Evolutionary conservation across 2,797 vertebrate species (phyloP).

Genomic region (Rhinoraja longicauda): DNA sequence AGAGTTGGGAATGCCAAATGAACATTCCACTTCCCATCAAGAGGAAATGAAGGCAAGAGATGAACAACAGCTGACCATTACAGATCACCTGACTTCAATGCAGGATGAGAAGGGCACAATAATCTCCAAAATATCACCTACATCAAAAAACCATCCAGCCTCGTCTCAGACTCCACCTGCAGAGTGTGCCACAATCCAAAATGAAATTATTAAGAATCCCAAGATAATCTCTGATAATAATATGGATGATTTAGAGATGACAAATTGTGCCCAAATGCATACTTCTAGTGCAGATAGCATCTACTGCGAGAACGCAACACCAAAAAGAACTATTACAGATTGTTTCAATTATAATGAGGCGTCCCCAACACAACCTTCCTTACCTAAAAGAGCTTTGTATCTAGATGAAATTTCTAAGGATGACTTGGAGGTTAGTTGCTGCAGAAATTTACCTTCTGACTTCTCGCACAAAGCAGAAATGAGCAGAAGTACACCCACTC

Average conservation of each 20-base stretch:
- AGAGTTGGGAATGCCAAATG: conserved; percentile 66
- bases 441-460: conserved; percentile 51
- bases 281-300: conserved; percentile 48
- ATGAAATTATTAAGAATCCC: conserved; percentile 40
- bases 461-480: conserved; percentile 67
- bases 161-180: conserved; percentile 41
- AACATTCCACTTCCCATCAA: conserved; percentile 52
- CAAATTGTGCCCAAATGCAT: conserved; percentile 49
- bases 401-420: conserved; percentile 57
- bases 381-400: conserved; percentile 78
- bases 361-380: conserved; percentile 76
- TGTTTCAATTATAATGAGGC: conserved; percentile 67
- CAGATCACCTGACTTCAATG: conserved; percentile 38
- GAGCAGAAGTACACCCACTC: conserved; percentile 74
- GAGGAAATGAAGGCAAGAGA: conserved; percentile 50
- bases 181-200: conserved; percentile 39
- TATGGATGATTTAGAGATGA: conserved; percentile 40
- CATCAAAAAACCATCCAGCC: conserved; percentile 40
- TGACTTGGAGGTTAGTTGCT: conserved; percentile 43
- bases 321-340: conserved; percentile 74
- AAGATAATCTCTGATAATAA: conserved; percentile 37
- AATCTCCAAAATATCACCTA: conserved; percentile 38
- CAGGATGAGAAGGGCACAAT: conserved; percentile 46
- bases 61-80: conserved; percentile 42
- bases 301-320: conserved; percentile 61